These are phyloP conservation scores for Chrysolina oricalcia DNA, from an alignment of 2,888 invertebrate genomes.

Conservation along the genomic window DNA sequence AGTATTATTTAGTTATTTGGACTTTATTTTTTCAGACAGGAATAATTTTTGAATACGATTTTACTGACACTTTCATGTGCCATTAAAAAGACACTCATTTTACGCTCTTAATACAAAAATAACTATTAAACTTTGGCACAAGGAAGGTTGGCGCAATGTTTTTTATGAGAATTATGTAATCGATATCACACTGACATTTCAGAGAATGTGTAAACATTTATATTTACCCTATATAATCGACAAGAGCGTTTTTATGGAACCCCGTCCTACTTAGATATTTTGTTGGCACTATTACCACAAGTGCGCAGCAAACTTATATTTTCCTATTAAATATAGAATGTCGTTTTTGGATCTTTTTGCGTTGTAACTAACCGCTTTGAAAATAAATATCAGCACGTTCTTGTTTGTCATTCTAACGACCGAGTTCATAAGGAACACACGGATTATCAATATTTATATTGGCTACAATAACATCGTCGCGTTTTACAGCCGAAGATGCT, in stretches of 20 bases:
- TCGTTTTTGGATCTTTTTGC: conserved; percentile 2
- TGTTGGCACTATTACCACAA: not conserved
- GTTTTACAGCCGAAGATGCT: conserved; percentile 28
- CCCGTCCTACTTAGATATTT: conserved; percentile 1
- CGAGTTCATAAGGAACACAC: conserved; percentile 33
- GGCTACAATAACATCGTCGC: conserved; percentile 31
- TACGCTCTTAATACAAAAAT: no score
- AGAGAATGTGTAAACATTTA: no score
- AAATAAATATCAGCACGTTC: conserved; percentile 23
- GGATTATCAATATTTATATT: conserved; percentile 41
- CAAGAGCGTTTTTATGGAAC: not conserved
- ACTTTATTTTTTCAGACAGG: no score
- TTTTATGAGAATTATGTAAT: no score
- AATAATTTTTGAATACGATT: no score
- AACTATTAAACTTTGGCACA: no score
- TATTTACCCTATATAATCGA: not conserved
- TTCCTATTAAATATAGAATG: conserved; percentile 4
- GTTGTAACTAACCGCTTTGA: conserved; percentile 3
- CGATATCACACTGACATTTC: no score
- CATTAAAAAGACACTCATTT: no score
- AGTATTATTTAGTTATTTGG: no score
- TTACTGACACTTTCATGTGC: no score
- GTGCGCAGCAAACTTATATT: not conserved
- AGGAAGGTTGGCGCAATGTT: no score
- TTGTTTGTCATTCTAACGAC: conserved; percentile 30